phyloP scores from a whole-genome alignment of 2,888 invertebrate species.

The Catocala nupta region DNA sequence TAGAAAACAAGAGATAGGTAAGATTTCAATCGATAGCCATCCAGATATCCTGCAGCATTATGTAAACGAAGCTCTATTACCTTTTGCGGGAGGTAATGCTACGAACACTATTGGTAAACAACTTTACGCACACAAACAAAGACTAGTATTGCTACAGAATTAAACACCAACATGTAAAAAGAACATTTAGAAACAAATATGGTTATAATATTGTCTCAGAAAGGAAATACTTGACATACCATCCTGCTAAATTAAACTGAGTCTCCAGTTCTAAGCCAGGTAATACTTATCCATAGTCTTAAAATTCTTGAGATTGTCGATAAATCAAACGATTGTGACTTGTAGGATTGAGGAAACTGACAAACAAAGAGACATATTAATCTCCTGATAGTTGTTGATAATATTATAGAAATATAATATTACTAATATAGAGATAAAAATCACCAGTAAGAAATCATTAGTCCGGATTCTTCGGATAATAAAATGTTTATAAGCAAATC shows the following conservation, averaged over 20 bases:
- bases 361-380: neutral
- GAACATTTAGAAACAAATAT: conserved; percentile 4
- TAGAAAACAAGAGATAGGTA: conserved; percentile 15
- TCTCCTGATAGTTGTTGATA: neutral
- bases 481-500: too few species aligned
- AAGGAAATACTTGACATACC: conserved; percentile 14
- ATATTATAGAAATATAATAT: neutral
- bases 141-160: neutral
- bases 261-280: neutral
- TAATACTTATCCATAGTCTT: conserved; percentile 1
- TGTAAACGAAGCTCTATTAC: conserved; percentile 14
- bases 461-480: too few species aligned
- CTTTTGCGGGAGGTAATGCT: conserved; percentile 9
- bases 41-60: conserved; percentile 16
- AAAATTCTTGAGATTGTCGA: conserved; percentile 3
- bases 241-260: conserved; percentile 4
- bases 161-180: conserved; percentile 2
- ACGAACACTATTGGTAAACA: conserved; percentile 20
- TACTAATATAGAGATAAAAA: too few species aligned
- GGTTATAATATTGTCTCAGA: conserved; percentile 11
- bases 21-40: conserved; percentile 7
- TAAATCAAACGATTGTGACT: conserved; percentile 2
- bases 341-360: neutral
- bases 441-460: too few species aligned
- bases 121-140: conserved; percentile 5